Evolutionary conservation across 1,140 invertebrate species (phyloP), one percentile per base, ranked within the genome.

Genomic region (Hirudo medicinalis): DNA sequence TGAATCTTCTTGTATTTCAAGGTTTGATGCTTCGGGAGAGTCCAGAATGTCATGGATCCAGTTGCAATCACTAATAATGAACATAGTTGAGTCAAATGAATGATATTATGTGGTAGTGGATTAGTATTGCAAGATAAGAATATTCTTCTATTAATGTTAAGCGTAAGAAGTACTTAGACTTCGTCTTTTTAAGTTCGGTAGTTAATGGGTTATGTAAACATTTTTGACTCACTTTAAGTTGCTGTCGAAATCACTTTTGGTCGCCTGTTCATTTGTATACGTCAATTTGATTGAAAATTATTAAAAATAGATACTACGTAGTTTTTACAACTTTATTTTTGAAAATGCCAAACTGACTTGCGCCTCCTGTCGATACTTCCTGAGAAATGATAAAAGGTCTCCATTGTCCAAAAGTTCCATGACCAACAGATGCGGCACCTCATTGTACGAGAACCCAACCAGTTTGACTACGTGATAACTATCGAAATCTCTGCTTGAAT

Each of bases 341-440:
- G 11, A 25, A 22, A 32, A 6, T 32, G 20, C 1, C 57, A 32
- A 25, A 25, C 22, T 63, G 57, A 5, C 57, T n/a, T 22, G 3
- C 19, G 32, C 79, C 77, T 93, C 91, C 6, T 91, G 90, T 53
- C 93, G 85, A 83, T 92, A 89, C 49, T 87, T 88, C 25, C 92
- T 85, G 68, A 99, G 83, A 82, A 92, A 97, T 0, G 88, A 88
- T 80, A 97, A 95, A 49, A 99, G 85, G 85, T 98, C 95, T 1
- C 95, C 95, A 76, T 89, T 87, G 49, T 87, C 87, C 96, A 99
- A 98, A 32, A 98, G 82, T 82, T 99, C 96, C 95, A 99, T 98
- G n/a, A 98, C 86, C 0, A 98, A 94, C 32, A 91, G 84, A 0
- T 91, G 91, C 27, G 95, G 94, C 79, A 93, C 90, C 2, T 84